A percentile compares a stretch with the other conserved stretches of the same genome.
phyloP scores from a whole-genome alignment of 2,113 vertebrate genomes.

The Chrysochloris asiatica region DNA sequence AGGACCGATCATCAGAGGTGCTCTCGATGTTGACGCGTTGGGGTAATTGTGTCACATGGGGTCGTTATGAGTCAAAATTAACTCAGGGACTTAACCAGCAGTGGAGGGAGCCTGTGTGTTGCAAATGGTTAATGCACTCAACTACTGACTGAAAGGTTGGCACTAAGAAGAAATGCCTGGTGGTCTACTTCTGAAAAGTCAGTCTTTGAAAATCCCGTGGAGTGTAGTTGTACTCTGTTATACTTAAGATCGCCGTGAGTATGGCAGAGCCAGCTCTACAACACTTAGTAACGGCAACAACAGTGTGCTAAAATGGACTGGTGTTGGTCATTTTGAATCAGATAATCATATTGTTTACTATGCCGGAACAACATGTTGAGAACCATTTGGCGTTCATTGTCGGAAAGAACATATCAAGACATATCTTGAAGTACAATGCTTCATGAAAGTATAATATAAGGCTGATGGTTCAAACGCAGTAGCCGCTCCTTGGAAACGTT shows the following conservation, averaged over 20 bases:
- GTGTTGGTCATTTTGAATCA: too few species aligned
- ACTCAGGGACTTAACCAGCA: neutral
- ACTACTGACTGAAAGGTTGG: neutral
- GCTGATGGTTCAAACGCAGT: too few species aligned
- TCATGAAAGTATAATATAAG: too few species aligned
- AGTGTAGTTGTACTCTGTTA: neutral
- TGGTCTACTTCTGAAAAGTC: neutral
- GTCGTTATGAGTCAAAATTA: neutral
- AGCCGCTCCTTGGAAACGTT: too few species aligned
- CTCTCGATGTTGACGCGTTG: neutral
- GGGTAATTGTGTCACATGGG: neutral
- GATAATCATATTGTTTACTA: too few species aligned
- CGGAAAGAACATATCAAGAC: too few species aligned
- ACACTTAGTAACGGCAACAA: too few species aligned
- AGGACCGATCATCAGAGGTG: accelerated
- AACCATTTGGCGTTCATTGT: too few species aligned
- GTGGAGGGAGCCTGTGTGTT: neutral
- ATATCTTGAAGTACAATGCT: too few species aligned
- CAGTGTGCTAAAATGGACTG: too few species aligned
- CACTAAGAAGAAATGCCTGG: neutral
- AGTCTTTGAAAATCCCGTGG: neutral
- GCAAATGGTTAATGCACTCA: neutral
- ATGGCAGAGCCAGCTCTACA: neutral
- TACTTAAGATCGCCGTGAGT: neutral
- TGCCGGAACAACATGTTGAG: too few species aligned